Base-by-base conservation (phyloP, 2,113 vertebrate genomes). In the Mustelus asterias region DNA sequence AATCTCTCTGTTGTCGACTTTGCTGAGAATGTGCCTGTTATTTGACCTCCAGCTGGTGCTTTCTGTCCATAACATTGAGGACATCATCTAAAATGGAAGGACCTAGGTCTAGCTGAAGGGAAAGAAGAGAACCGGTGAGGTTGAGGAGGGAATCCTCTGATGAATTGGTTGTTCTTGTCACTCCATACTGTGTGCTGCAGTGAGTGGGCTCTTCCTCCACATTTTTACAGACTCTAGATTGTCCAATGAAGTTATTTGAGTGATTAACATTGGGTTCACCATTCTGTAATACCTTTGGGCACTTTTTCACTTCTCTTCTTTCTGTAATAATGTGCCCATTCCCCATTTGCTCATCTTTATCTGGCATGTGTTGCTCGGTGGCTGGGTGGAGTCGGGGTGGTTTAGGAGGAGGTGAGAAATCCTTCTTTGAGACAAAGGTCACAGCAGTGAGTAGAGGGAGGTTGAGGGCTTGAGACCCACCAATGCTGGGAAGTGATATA, bases 1-100 rank as follows among this genome's bases (percentile, higher is more conserved):
- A 95, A 95, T 26, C 41, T 76, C 24, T 33, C 69, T 44, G 24
- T 29, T 26, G 94, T 33, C 10, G 20, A 16, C 0, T 54, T 54
- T 72, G 94, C 7, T 54, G 26, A 70, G 22, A 72, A 70, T 41
- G 60, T 41, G 20, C 65, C 9, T 11, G 16, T 95, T 72, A 95
- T 54, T 95, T 70, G 44, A 72, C 26, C 69, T 95, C 37, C 94
- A 95, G 24, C 94, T 95, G 67, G 10, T 70, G 41, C 67, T 95
- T 98, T 97, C 98, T 98, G 97, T 99, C 99, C 99, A 99, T 99
- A 96, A 99, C 99, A 96, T 99, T 98, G 96, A 99, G 98, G 95
- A 99, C 99, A 85, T 99, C 99, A 96, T 99, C 99, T 97, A 99
- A 97, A 97, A 99, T 99, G 89, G 99, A 99, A 96, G 99, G 99